Base-by-base conservation (phyloP, 2,888 invertebrate genomes). In the Napeogenes inachia region DNA sequence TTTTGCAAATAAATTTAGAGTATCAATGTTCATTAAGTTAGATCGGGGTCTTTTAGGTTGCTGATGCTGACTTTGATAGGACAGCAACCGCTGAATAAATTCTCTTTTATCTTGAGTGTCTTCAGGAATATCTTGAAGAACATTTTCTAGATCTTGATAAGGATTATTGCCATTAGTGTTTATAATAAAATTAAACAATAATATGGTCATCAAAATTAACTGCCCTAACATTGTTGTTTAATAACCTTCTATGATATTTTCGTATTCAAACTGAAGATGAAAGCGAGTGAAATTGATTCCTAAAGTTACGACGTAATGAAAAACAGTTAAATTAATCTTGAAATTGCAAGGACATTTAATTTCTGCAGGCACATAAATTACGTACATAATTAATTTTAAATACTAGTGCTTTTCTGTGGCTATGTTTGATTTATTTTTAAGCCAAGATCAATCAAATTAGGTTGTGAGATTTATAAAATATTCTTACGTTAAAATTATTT, bases 21-120 rank as follows among this genome's bases (percentile, higher is more conserved):
- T 70, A 54, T 69, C 67, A 45, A 68, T 60, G 53, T 71, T 70
- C 35, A 64, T 54, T 5, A 67, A 62, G 45, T 65, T 68, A 1
- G 68, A 53, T 32, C 60, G 59, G 21, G 59, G 56, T 33, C 54
- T n/a, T 54, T 53, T 47, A 12, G 6, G 35, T n/a, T 54, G 35
- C 5, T 35, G 45, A 13, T 47, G 21, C 13, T 54, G 38, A n/a
- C 57, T 13, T 45, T 56, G 47, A 38, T 45, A 21, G 6, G 59
- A 54, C 6, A 21, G 30, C 0, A 21, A 21, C 30, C 21, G 8
- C 50, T 30, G 50, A 2, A 50, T 8, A 50, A 8, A 30, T 4
- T 47, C 47, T 21, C 1, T 1, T 47, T 30, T 50, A 50, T 50
- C 50, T 33, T 60, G 54, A 42, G 57, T 5, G 5, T 42, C 42